Conservation (phyloP, 2,888 invertebrate species). For the Sycophila texana region DNA sequence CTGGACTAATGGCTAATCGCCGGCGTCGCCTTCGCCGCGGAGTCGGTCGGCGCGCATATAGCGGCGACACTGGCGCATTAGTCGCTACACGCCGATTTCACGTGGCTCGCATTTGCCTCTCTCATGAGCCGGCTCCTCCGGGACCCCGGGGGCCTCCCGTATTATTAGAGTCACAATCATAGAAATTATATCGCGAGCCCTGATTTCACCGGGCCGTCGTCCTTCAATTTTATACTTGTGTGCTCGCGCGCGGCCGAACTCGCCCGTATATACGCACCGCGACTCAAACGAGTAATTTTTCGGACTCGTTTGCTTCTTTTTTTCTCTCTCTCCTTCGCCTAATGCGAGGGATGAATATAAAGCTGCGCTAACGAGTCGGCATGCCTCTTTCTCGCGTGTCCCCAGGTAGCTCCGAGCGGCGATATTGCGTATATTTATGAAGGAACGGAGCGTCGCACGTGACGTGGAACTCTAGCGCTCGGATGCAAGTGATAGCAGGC, state of each 20-base stretch:
- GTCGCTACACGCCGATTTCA: conserved; percentile 53
- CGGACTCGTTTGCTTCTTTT: conserved; percentile 29
- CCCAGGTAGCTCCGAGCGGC: no score
- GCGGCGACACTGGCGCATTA: conserved; percentile 62
- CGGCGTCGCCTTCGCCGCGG: not conserved
- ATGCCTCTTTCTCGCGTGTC: no score
- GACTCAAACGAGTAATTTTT: not conserved
- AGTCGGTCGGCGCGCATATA: conserved; percentile 58
- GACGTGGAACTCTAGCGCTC: no score
- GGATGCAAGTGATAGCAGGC: no score
- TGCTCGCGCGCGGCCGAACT: no score
- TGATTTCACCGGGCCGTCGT: not conserved
- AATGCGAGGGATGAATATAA: not conserved
- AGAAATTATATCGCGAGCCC: conserved; percentile 66
- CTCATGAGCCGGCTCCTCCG: not conserved
- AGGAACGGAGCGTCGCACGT: no score
- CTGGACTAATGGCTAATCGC: conserved; percentile 70
- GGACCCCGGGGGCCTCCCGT: not conserved
- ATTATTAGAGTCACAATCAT: conserved; percentile 62
- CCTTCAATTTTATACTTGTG: not conserved
- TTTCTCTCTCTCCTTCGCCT: conserved; percentile 24
- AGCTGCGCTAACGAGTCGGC: no score
- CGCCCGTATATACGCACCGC: not conserved
- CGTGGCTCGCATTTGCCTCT: not conserved
- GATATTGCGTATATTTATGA: no score